phyloP scores from a whole-genome alignment of 2,888 invertebrate species.

The Amiota communis region DNA sequence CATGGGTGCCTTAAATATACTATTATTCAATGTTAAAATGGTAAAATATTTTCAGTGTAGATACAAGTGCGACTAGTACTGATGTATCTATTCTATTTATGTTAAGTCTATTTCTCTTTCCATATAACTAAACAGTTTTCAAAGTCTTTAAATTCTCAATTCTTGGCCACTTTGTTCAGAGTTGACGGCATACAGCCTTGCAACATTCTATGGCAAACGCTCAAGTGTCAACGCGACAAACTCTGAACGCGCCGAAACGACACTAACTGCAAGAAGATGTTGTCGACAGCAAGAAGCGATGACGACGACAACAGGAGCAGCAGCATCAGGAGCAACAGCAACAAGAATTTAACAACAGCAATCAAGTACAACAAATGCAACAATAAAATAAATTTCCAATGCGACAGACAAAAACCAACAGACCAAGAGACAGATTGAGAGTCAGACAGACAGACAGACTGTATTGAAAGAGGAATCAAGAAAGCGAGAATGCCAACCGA shows the following conservation, averaged over 20 bases:
- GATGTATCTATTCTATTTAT: neutral
- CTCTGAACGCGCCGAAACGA: slow-evolving; percentile 40
- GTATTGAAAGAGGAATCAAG: slow-evolving; percentile 30
- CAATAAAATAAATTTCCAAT: slow-evolving; percentile 66
- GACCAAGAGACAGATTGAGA: slow-evolving; percentile 42
- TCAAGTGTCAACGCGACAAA: slow-evolving; percentile 57
- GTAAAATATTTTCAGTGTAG: too few species aligned
- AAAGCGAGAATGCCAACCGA: neutral
- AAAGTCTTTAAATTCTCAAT: slow-evolving; percentile 17
- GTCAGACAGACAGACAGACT: slow-evolving; percentile 28
- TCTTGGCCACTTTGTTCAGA: slow-evolving; percentile 42
- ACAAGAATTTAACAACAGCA: slow-evolving; percentile 33
- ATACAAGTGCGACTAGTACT: too few species aligned
- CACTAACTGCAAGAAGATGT: slow-evolving; percentile 14
- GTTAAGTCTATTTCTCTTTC: neutral
- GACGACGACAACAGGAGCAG: slow-evolving; percentile 41
- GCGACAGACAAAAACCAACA: slow-evolving; percentile 40
- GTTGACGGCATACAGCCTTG: slow-evolving; percentile 40
- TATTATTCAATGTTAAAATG: too few species aligned
- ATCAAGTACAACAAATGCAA: slow-evolving; percentile 47
- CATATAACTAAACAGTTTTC: neutral
- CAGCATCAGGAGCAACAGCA: slow-evolving; percentile 37
- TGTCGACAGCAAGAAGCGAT: slow-evolving; percentile 53
- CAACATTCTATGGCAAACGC: slow-evolving; percentile 37
- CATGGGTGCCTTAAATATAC: too few species aligned